A percentile compares a stretch with the other conserved stretches of the same genome.
Conservation (phyloP, 1,140 invertebrate species). For the Coptotermes formosanus region DNA sequence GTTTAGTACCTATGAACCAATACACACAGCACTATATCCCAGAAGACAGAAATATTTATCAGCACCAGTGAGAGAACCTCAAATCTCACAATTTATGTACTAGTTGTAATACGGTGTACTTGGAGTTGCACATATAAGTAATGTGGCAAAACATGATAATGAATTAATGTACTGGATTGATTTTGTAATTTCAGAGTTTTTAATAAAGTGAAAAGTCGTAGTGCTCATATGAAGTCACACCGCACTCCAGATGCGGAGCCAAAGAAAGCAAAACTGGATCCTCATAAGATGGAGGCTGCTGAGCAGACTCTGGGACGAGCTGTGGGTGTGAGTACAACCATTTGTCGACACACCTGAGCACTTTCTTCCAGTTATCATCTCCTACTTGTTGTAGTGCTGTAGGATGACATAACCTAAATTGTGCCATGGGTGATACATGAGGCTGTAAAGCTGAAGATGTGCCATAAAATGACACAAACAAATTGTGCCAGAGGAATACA, state of each 20-base stretch:
- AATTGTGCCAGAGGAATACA: not conserved
- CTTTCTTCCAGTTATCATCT: conserved; percentile 14
- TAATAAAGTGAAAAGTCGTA: conserved; percentile 96
- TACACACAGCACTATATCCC: too few species aligned
- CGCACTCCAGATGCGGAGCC: conserved; percentile 71
- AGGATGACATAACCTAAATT: conserved; percentile 10
- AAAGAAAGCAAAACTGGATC: conserved; percentile 44
- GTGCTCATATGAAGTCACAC: conserved; percentile 98
- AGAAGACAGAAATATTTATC: too few species aligned
- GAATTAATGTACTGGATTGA: not conserved
- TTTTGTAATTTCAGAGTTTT: conserved; percentile 77
- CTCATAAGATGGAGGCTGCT: conserved; percentile 36
- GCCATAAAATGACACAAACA: conserved; percentile 9
- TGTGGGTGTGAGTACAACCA: conserved; percentile 35
- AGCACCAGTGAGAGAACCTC: too few species aligned
- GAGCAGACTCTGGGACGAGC: conserved; percentile 36
- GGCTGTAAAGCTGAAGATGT: conserved; percentile 18
- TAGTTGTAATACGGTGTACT: too few species aligned
- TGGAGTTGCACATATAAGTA: too few species aligned
- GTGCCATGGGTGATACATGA: not conserved
- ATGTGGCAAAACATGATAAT: not conserved
- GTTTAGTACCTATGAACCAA: too few species aligned
- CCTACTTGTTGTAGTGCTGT: conserved; percentile 1
- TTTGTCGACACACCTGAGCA: conserved; percentile 30
- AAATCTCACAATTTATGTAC: too few species aligned